These are phyloP conservation scores for Hoplodrina blanda DNA, from an alignment of 2,888 invertebrate genomes.

Conservation along the genomic window DNA sequence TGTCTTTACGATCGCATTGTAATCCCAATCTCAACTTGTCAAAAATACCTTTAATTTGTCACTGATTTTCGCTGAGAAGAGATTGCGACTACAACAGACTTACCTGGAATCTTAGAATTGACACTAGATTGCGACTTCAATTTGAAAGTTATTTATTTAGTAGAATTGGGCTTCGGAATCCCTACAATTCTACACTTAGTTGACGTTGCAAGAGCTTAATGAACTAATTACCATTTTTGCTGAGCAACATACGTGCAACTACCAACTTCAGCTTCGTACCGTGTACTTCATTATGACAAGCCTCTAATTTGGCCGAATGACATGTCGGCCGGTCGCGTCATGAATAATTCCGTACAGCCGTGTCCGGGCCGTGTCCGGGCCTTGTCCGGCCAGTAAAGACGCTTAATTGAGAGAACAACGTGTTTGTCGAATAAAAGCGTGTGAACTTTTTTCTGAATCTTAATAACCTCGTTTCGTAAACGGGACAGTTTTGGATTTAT, in stretches of 20 bases:
- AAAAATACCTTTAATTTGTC: too few species aligned
- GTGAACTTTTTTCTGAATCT: constrained; percentile 82
- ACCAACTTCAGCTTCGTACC: constrained; percentile 49
- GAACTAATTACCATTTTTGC: constrained; percentile 64
- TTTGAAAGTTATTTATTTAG: too few species aligned
- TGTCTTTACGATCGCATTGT: too few species aligned
- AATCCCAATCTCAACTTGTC: too few species aligned
- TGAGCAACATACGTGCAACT: constrained; percentile 53
- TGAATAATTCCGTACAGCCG: constrained; percentile 83
- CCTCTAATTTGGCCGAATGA: constrained; percentile 76
- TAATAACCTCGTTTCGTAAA: constrained; percentile 71
- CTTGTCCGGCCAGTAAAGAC: constrained; percentile 82
- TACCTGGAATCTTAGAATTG: too few species aligned
- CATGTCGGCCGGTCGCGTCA: constrained; percentile 78
- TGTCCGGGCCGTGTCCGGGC: constrained; percentile 73
- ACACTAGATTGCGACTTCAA: too few species aligned
- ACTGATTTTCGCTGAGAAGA: too few species aligned
- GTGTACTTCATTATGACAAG: constrained; percentile 70
- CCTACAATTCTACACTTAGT: constrained; percentile 9
- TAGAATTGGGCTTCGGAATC: not conserved
- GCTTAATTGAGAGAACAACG: constrained; percentile 87
- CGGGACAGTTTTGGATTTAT: constrained; percentile 66
- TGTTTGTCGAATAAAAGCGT: constrained; percentile 81
- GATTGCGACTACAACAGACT: too few species aligned
- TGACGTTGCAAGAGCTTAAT: constrained; percentile 52